Evolutionary conservation across 2,888 invertebrate genomes (phyloP), one percentile per base, ranked within the genome.

Genomic region (Sclerodermus sp.): DNA sequence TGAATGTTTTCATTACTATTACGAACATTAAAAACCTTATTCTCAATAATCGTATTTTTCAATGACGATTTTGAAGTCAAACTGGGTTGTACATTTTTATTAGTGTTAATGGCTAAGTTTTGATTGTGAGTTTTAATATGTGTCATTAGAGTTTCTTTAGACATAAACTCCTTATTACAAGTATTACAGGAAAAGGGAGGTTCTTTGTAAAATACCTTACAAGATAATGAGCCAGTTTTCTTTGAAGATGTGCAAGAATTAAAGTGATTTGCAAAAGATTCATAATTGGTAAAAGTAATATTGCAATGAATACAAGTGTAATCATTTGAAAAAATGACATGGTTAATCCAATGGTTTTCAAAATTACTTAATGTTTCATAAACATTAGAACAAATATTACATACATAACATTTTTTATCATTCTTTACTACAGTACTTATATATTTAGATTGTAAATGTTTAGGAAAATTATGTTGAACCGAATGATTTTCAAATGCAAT

Each of bases 271-370:
- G 46, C 1, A 1, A 53, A 52, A 6, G 23, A 6, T 5, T 50
- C 50, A 1, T 53, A 2, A 17, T n/a, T 48, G 2, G 18, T 1
- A 3, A 17, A 32, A 14, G 16, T 10, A 16, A 3, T 12, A 2
- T 29, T 12, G n/a, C 62, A 60, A 2, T 6, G 12, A 3, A 16
- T 14, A 12, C 62, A 63, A 16, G 31, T 15, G 9, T 52, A 55
- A 0, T 10, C 12, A 4, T 48, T 37, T 8, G 8, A 41, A 2
- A 45, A 1, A 0, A 1, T 14, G 1, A 10, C 16, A 13, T 60
- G 58, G 1, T 32, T 41, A 1, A 17, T n/a, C 67, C 69, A 71
- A 40, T 71, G 71, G 1, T 56, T 43, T 1, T 64, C 57, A 6
- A 71, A 64, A 0, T 55, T 55, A 0, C 47, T 18, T 1, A 65